Base-by-base conservation (phyloP, 1,140 invertebrate genomes). In the Anastrepha obliqua region DNA sequence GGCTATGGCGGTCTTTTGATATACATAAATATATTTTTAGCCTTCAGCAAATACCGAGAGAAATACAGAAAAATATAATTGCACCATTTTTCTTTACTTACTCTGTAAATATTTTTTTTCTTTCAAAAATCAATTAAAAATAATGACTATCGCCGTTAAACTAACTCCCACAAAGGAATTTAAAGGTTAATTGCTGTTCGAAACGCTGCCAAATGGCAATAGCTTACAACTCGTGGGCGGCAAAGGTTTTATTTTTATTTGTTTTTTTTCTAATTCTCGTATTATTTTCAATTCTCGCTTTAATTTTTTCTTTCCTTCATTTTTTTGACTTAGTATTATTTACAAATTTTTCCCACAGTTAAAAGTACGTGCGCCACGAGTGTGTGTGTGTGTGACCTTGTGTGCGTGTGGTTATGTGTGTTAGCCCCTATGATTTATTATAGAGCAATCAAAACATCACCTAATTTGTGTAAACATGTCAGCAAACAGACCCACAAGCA, bases 391-490 rank as follows among this genome's bases (percentile, higher is more conserved):
- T 13, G 64, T 67, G 64, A 1, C 29, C 20, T 7, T 67, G 20
- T 67, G 29, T 67, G 65, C 65, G 29, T 64, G 29, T 64, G 29
- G 2, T 39, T 42, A 20, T 29, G 8, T 20, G 13, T 29, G 20
- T 42, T 67, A 3, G 65, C 65, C 65, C 65, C 65, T 39, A 67
- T 67, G 65, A 67, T 67, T 67, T 67, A 67, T 67, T 67, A 67
- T 67, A 39, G 65, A 67, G 65, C 65, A 67, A 67, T 67, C 65
- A 67, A 39, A 67, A 67, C 29, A 67, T 67, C 65, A 39, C 65
- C 65, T 67, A 67, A 67, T 67, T 67, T 67, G 65, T 67, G 65
- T 67, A 67, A 67, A 67, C 65, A 67, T 29, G 20, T 29, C 44
- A 47, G 29, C 44, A 47, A 47, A 42, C 11, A 11, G 39, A 44